A percentile compares a stretch with the other conserved stretches of the same genome.
Evolutionary conservation across 2,113 vertebrate genomes (phyloP).

Genomic region (Amphiprion ocellaris): DNA sequence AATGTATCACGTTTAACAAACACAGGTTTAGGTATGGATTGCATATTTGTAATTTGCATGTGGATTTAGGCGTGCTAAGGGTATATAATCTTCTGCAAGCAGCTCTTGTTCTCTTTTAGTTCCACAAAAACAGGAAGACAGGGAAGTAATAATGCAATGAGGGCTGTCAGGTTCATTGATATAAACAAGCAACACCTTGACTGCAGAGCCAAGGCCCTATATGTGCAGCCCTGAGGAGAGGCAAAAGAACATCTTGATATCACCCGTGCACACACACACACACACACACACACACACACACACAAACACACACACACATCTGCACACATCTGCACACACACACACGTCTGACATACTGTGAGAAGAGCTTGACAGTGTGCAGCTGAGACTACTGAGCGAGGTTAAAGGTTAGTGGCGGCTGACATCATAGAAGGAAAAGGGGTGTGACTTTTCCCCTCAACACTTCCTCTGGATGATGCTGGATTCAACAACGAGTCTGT

Average conservation of each 20-base stretch:
- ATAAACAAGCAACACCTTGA: conserved; percentile 50
- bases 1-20: neutral
- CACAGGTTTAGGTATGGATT: neutral
- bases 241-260: conserved; percentile 29
- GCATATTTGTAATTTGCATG: neutral
- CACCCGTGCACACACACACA: conserved; percentile 19
- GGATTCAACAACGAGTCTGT: conserved; percentile 39
- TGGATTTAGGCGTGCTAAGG: neutral
- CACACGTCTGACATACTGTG: conserved; percentile 58
- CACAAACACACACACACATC: conserved; percentile 30
- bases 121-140: conserved; percentile 42
- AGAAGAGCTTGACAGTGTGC: conserved; percentile 79
- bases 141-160: conserved; percentile 60
- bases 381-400: conserved; percentile 78
- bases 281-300: conserved; percentile 32
- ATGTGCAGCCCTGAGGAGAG: conserved; percentile 20
- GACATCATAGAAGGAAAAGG: conserved; percentile 73
- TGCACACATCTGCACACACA: conserved; percentile 23
- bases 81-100: conserved; percentile 31
- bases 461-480: conserved; percentile 49
- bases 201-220: conserved; percentile 25
- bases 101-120: neutral
- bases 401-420: conserved; percentile 75
- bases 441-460: conserved; percentile 59
- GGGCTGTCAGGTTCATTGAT: conserved; percentile 46